phyloP scores from a whole-genome alignment of 1,140 invertebrate species.

The Microvelia longipes region DNA sequence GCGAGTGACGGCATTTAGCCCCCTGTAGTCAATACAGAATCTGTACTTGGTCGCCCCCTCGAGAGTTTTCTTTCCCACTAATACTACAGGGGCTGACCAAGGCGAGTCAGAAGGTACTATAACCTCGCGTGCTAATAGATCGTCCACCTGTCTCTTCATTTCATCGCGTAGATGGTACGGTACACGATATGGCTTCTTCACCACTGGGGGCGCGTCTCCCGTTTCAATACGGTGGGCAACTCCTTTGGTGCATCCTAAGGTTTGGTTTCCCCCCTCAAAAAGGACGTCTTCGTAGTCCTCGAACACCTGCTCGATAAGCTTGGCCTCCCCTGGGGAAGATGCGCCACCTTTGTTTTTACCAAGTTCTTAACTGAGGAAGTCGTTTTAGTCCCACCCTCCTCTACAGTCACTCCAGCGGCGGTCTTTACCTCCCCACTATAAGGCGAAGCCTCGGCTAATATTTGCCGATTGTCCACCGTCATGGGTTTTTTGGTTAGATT shows the following conservation, averaged over 20 bases:
- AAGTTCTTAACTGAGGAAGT: not conserved
- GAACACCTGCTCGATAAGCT: not conserved
- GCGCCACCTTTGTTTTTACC: not conserved
- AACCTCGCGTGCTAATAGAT: not conserved
- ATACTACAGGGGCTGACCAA: slow-evolving; percentile 13
- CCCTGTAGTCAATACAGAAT: slow-evolving; percentile 20
- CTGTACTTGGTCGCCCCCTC: slow-evolving; percentile 14
- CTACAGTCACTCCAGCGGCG: too few relatives aligned
- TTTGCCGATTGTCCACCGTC: too few relatives aligned
- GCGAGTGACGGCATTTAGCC: slow-evolving; percentile 16
- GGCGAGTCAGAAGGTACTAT: slow-evolving; percentile 5
- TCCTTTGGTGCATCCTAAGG: not conserved
- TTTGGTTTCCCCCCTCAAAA: not conserved
- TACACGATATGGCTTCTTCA: not conserved
- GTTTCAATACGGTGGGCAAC: not conserved
- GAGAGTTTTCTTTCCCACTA: slow-evolving; percentile 20
- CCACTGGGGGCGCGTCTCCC: not conserved
- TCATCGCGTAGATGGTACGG: not conserved
- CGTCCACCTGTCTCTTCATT: not conserved
- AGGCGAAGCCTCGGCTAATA: too few relatives aligned
- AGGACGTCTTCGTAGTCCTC: not conserved
- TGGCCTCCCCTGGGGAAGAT: not conserved
- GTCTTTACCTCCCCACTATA: too few relatives aligned
- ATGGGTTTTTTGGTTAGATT: too few relatives aligned
- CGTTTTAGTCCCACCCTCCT: not conserved